A percentile compares a stretch with the other conserved stretches of the same genome.
These are phyloP conservation scores for Lucinisca nassula DNA, from an alignment of 2,888 invertebrate species.

Conservation along the genomic window DNA sequence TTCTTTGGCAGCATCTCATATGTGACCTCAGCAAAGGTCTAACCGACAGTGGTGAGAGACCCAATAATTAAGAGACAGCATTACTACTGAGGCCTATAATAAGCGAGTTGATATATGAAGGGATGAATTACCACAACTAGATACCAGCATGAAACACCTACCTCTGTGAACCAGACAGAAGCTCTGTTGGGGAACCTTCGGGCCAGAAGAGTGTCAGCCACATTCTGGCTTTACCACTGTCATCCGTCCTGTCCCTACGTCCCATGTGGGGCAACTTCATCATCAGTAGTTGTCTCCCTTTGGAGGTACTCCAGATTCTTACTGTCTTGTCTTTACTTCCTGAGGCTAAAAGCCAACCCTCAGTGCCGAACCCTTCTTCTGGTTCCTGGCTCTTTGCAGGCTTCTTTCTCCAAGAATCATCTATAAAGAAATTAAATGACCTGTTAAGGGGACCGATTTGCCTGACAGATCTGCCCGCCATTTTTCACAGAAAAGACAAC, in stretches of 20 bases:
- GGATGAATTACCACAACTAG: too few species aligned
- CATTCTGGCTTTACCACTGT: constrained; percentile 70
- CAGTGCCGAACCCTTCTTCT: constrained; percentile 70
- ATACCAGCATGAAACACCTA: too few species aligned
- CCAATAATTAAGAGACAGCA: too few species aligned
- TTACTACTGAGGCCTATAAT: too few species aligned
- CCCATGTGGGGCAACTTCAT: constrained; percentile 77
- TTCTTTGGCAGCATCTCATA: too few species aligned
- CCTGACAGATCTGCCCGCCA: too few species aligned
- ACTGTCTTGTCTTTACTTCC: constrained; percentile 91
- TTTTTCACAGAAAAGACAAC: too few species aligned
- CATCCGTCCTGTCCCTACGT: constrained; percentile 71
- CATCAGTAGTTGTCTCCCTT: constrained; percentile 76
- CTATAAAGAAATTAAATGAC: constrained; percentile 43
- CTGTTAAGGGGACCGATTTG: too few species aligned
- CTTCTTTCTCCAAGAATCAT: constrained; percentile 59
- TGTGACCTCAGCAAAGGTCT: too few species aligned
- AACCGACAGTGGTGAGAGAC: too few species aligned
- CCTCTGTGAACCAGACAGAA: constrained; percentile 80
- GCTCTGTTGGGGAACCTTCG: constrained; percentile 73
- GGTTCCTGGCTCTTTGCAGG: not conserved
- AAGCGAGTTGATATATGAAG: too few species aligned
- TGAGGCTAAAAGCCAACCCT: constrained; percentile 90
- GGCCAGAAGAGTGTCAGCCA: constrained; percentile 90
- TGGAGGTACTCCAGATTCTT: constrained; percentile 83